Conservation (phyloP, 1,140 invertebrate species). For the Oppia nitens region DNA sequence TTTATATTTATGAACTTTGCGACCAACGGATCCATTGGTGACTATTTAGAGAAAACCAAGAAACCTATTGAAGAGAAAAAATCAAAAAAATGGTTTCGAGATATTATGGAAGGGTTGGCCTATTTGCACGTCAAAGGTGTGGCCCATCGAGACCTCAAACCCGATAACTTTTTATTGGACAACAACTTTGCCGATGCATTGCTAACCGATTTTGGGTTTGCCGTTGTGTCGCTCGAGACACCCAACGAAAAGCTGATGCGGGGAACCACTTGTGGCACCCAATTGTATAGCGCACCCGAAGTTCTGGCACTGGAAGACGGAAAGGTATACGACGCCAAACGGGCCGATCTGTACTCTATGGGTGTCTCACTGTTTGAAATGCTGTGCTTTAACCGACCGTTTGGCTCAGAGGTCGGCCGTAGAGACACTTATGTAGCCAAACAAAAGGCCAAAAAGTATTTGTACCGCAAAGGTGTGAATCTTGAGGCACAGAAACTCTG, state of each 20-base stretch:
- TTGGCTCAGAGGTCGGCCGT: too few species aligned
- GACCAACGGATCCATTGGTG: background rate
- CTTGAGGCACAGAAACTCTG: too few species aligned
- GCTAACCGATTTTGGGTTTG: constrained; percentile 12
- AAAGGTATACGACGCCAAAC: constrained; percentile 4
- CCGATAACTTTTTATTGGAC: constrained; percentile 5
- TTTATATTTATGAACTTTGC: background rate
- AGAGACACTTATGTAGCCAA: too few species aligned
- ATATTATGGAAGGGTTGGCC: background rate
- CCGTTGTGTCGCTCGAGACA: background rate
- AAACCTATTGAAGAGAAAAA: background rate
- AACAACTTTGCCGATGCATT: background rate
- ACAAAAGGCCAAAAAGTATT: too few species aligned
- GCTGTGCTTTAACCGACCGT: background rate
- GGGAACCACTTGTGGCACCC: constrained; percentile 1
- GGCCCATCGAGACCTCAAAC: constrained; percentile 11
- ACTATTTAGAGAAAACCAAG: background rate
- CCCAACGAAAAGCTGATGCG: too few species aligned
- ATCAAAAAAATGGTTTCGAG: background rate
- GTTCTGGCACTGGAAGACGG: background rate
- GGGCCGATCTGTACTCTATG: constrained; percentile 7
- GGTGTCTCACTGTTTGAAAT: constrained; percentile 8
- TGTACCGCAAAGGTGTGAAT: too few species aligned
- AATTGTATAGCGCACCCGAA: constrained; percentile 2
- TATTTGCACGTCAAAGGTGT: background rate